Base-by-base conservation (phyloP, 2,888 invertebrate genomes). In the Eristalinus sepulchralis region DNA sequence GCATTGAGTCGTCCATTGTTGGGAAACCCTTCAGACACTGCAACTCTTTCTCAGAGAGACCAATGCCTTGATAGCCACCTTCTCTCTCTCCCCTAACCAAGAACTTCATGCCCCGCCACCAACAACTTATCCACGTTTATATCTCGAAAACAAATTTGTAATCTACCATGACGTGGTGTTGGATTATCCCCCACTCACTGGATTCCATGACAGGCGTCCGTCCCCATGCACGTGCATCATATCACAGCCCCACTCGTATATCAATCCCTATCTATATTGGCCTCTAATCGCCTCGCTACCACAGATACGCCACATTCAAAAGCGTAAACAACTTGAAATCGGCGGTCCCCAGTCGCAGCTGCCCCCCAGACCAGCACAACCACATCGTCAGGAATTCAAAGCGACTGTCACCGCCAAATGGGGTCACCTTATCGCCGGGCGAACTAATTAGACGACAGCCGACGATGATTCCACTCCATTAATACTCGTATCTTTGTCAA, bases 361-460 rank as follows among this genome's bases (percentile, higher is more conserved):
- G 1, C 47, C n/a, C 34, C 47, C n/a, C 2, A 27, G 27, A 27
- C n/a, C n/a, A 39, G 13, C 13, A 13, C 39, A 13, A n/a, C 39
- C 47, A 47, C 17, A 47, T 17, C 17, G 47, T 47, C 17, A 47
- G 47, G 47, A 47, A 17, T 47, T 47, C 47, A 17, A 20, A 47
- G 17, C 47, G 57, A 57, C n/a, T 27, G 24, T 24, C 57, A 22
- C 8, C 13, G 57, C 57, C 22, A 57, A n/a, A 17, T 57, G 24
- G 24, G 57, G 57, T 24, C 57, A 27, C 17, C 33, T 63, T 63
- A 63, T 63, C 62, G 17, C 0, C 20, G 34, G 17, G 34, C 20
- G 34, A 63, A 63, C 34, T 63, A 63, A 63, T 63, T 63, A 63
- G 62, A 63, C 31, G 17, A 11, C 34, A n/a, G 17, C 17, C 47